A percentile compares a stretch with the other conserved stretches of the same genome.
Conservation (phyloP, 2,113 vertebrate genomes). For the Malurus melanocephalus region DNA sequence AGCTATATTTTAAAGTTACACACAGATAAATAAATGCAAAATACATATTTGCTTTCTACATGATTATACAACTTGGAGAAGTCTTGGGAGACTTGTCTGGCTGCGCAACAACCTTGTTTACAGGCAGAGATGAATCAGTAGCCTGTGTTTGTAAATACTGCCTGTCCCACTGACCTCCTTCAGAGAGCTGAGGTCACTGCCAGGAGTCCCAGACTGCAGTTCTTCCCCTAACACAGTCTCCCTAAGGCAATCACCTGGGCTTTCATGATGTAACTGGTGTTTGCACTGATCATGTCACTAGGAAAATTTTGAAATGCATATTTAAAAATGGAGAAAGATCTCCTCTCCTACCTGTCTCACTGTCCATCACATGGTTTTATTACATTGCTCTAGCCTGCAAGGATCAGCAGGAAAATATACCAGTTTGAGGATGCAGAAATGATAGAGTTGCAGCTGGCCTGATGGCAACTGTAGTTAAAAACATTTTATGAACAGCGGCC, state of each 20-base stretch:
- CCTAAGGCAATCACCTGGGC: neutral
- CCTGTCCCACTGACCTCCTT: neutral
- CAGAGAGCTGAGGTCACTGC: neutral
- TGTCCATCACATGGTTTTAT: neutral
- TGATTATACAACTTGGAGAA: neutral
- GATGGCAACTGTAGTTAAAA: neutral
- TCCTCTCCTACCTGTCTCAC: neutral
- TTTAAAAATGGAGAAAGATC: neutral
- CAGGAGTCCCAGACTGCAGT: accelerated
- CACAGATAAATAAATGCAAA: neutral
- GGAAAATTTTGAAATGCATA: neutral
- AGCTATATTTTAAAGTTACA: neutral
- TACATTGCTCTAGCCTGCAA: neutral
- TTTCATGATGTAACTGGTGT: neutral
- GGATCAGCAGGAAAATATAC: neutral
- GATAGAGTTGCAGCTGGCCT: neutral
- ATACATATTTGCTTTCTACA: neutral
- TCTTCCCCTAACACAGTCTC: neutral
- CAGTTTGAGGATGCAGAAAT: neutral
- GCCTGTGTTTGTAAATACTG: neutral
- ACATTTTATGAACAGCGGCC: neutral
- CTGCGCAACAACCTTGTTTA: neutral
- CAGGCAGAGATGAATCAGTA: neutral
- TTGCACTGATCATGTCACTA: neutral
- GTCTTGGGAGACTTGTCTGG: neutral